Evolutionary conservation across 1,140 invertebrate species (phyloP), one percentile per base, ranked within the genome.

Genomic region (Caenorhabditis inopinata): DNA sequence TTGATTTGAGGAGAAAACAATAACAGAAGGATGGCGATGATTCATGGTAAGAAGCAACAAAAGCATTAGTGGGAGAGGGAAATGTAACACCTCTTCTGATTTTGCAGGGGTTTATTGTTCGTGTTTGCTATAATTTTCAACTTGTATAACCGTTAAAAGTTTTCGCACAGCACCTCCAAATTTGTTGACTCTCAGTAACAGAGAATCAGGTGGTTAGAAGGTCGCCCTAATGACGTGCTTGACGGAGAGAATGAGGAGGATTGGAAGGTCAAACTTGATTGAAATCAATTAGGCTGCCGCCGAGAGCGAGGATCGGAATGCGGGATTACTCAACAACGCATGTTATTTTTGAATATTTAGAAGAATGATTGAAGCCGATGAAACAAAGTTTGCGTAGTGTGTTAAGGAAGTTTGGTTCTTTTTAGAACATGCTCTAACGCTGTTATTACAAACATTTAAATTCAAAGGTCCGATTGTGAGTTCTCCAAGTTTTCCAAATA

Each of bases 191-290:
- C 23, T 27, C 23, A 1, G n/a, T 42, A 7, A 14, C 38, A 42
- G n/a, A 42, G 58, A 68, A 42, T 16, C 58, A 68, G 58, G 38
- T 68, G 58, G 49, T 51, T 51, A 51, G 58, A 68, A 68, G 58
- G 58, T 68, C 58, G 38, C 58, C n/a, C 58, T 68, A 68, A 68
- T 68, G 58, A 68, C 32, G 58, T 68, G 58, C 58, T 68, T 68
- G 58, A 68, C 32, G 32, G 58, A 42, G 3, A 16, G 35, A 11
- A 29, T 12, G n/a, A 12, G 27, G 25, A 68, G 32, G 21, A 16
- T 12, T 5, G n/a, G 58, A 68, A 68, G 58, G 58, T 68, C 58
- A 68, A 68, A 38, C 58, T 68, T 68, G 58, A 68, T 68, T 68
- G 58, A 18, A 68, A 68, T 68, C 58, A 68, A 68, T 68, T 68